Base-by-base conservation (phyloP, 2,888 invertebrate species). In the Colostygia pectinataria region DNA sequence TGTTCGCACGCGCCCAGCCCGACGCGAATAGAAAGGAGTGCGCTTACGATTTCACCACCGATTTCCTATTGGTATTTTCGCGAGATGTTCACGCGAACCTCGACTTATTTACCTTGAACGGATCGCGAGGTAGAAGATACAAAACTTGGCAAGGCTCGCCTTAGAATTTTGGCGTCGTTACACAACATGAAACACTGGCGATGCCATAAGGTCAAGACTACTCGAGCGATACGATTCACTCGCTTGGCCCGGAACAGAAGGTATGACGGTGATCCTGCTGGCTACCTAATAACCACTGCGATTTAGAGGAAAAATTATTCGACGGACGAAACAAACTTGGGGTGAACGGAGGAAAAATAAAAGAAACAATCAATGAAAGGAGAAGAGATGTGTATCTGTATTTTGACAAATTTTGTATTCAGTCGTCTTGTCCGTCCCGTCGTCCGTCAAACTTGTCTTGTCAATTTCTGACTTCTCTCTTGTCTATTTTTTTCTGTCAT, bases 321-420 rank as follows among this genome's bases (percentile, higher is more conserved):
- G 45, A 64, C 60, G 60, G 63, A 69, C 59, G 56, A 80, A 81
- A 77, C 57, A 70, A 82, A 80, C 63, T 61, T 59, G 63, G 70
- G 76, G 68, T 63, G 71, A 65, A 71, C 65, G 65, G 73, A 73
- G 71, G 62, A 71, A 76, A 84, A 77, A 71, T 78, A 83, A 77
- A 80, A 80, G 77, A 82, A 84, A 83, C 72, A 80, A 78, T 73
- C 73, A 79, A 78, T 73, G 74, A 71, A 74, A 70, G 7, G 34
- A 72, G 69, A 65, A 77, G 65, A 71, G 74, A 80, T 77, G 80
- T 77, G 77, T 81, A 55, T 83, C 78, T 80, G 81, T 88, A 83
- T 86, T 88, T 86, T 88, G 88, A 84, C 84, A 85, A 87, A 80
- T 80, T 84, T 84, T 81, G 75, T 83, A 80, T 81, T 80, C 79